phyloP scores from a whole-genome alignment of 2,797 vertebrate genomes.

The Hozukius guyotensis region DNA sequence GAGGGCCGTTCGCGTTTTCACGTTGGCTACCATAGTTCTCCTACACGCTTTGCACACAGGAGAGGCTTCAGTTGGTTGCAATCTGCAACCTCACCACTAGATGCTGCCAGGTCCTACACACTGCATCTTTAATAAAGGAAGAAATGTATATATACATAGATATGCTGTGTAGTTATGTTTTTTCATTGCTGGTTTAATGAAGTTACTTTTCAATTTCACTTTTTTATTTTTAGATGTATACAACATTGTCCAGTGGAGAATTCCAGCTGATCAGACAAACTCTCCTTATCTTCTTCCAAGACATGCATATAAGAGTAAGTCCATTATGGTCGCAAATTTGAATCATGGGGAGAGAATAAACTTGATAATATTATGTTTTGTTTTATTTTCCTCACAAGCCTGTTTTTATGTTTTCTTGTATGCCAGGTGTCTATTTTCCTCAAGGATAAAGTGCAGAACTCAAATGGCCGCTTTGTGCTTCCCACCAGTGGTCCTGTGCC shows the following conservation, averaged over 20 bases:
- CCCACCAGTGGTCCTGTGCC: slow-evolving; percentile 93
- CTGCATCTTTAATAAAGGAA: no score
- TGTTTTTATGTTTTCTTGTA: slow-evolving; percentile 12
- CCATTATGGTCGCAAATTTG: background rate
- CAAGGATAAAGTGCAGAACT: slow-evolving; percentile 98
- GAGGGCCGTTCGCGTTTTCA: no score
- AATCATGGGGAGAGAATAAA: background rate
- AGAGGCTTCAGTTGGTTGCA: no score
- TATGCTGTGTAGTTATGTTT: no score
- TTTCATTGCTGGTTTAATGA: background rate
- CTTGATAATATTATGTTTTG: background rate
- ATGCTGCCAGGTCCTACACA: no score
- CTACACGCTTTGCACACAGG: no score
- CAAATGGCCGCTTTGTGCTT: slow-evolving; percentile 95
- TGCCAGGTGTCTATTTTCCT: slow-evolving; percentile 96
- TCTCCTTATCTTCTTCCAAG: slow-evolving; percentile 96
- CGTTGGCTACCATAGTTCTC: no score
- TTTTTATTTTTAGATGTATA: slow-evolving; percentile 86
- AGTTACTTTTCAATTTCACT: background rate
- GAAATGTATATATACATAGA: fast-evolving
- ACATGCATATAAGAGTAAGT: slow-evolving; percentile 98
- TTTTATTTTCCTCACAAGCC: background rate
- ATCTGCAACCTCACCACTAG: no score
- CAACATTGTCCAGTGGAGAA: slow-evolving; percentile 88
- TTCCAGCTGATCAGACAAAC: slow-evolving; percentile 97